These are phyloP conservation scores for Sebastiscus albofasciatus DNA, from an alignment of 2,797 vertebrate species.

Conservation along the genomic window DNA sequence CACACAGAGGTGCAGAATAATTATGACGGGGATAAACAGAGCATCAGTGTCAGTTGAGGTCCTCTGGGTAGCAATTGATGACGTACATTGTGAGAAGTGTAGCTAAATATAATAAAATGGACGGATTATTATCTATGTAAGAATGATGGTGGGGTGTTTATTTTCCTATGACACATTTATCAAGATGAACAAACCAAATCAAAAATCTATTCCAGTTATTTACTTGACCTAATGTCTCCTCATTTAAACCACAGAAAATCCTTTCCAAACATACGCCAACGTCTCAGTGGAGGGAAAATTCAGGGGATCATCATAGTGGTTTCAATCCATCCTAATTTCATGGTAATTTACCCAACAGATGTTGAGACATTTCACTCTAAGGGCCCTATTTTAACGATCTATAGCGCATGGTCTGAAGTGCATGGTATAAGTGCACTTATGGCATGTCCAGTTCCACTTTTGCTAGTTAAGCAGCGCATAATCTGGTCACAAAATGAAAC, in stretches of 20 bases:
- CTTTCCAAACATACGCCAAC: no score
- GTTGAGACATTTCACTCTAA: no score
- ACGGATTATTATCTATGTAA: neutral
- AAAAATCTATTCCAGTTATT: neutral
- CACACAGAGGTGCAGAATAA: constrained; percentile 2
- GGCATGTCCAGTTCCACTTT: no score
- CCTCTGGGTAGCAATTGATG: neutral
- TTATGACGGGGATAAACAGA: neutral
- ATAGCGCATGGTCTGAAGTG: no score
- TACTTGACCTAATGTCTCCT: neutral
- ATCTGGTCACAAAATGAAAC: no score
- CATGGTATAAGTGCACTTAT: no score
- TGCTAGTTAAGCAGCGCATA: no score
- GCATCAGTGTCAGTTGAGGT: neutral
- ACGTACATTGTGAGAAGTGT: neutral
- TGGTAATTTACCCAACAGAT: neutral
- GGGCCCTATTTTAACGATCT: no score
- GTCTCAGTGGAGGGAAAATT: no score
- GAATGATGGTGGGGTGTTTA: neutral
- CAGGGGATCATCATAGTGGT: no score
- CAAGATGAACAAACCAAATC: neutral
- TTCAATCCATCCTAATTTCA: no score
- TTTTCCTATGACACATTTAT: neutral
- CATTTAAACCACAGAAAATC: neutral
- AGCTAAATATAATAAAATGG: neutral